Evolutionary conservation across 2,888 invertebrate species (phyloP).

Genomic region (Nephrotoma flavescens): DNA sequence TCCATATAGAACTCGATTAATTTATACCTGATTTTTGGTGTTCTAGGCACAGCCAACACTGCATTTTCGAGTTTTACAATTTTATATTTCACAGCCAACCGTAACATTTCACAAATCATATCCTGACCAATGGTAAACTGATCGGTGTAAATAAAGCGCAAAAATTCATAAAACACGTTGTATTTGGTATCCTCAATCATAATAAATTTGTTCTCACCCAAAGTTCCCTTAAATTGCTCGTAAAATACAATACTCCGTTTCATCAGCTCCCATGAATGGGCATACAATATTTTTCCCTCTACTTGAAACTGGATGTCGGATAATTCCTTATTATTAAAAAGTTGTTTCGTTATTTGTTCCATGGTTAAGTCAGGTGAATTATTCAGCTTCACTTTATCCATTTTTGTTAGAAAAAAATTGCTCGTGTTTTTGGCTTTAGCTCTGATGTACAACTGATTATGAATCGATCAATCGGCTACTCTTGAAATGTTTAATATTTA

Average conservation of each 20-base stretch:
- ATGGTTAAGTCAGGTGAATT: not conserved
- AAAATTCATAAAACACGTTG: not conserved
- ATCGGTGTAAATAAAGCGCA: not conserved
- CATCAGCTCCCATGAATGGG: not conserved
- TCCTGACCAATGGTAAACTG: not conserved
- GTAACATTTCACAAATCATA: not conserved
- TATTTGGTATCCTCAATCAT: not conserved
- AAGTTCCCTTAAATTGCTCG: not conserved
- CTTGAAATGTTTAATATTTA: too few species aligned
- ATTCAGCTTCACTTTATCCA: not conserved
- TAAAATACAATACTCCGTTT: not conserved
- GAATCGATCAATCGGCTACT: too few species aligned
- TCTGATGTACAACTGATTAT: too few species aligned
- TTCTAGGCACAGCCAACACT: not conserved
- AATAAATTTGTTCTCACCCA: not conserved
- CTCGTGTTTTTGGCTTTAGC: too few species aligned
- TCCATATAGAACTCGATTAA: too few species aligned
- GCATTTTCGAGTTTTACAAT: not conserved
- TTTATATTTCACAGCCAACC: not conserved
- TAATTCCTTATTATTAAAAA: not conserved
- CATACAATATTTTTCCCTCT: not conserved
- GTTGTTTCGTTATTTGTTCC: not conserved
- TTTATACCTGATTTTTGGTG: too few species aligned
- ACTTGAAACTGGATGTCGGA: not conserved
- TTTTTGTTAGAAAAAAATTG: not conserved